Evolutionary conservation across 2,113 vertebrate genomes (phyloP).

Genomic region (Lophius piscatorius): DNA sequence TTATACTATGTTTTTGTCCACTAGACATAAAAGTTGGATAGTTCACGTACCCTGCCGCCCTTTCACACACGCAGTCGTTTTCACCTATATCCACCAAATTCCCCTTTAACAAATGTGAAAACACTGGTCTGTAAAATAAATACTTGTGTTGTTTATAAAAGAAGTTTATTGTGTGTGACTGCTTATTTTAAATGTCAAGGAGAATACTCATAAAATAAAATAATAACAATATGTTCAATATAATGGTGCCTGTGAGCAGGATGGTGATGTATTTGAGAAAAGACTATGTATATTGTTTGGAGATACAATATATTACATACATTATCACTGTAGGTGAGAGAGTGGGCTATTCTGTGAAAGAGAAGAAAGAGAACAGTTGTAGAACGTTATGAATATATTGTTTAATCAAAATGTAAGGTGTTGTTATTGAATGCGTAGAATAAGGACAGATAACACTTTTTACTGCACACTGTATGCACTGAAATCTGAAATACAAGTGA

Average conservation of each 20-base stretch:
- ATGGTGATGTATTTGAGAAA: background rate
- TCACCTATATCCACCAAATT: slow-evolving; percentile 4
- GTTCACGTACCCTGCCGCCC: background rate
- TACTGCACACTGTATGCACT: no score
- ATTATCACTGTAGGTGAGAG: background rate
- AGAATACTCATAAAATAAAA: background rate
- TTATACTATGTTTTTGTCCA: background rate
- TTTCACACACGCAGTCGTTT: background rate
- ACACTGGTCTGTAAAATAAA: background rate
- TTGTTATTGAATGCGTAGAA: background rate
- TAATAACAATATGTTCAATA: background rate
- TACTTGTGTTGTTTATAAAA: background rate
- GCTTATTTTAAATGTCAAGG: background rate
- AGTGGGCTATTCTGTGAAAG: background rate
- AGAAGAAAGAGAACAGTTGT: background rate
- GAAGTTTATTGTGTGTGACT: background rate
- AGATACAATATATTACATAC: background rate
- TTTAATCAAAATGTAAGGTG: background rate
- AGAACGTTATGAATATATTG: background rate
- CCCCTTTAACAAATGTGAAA: background rate
- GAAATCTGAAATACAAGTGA: no score
- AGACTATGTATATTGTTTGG: background rate
- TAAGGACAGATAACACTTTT: no score
- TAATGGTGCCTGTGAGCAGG: background rate
- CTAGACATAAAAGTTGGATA: background rate